Percentiles rank a stretch among this genome's conserved stretches.
phyloP scores from a whole-genome alignment of 2,797 vertebrate species.

The Acanthurus leucopareius region DNA sequence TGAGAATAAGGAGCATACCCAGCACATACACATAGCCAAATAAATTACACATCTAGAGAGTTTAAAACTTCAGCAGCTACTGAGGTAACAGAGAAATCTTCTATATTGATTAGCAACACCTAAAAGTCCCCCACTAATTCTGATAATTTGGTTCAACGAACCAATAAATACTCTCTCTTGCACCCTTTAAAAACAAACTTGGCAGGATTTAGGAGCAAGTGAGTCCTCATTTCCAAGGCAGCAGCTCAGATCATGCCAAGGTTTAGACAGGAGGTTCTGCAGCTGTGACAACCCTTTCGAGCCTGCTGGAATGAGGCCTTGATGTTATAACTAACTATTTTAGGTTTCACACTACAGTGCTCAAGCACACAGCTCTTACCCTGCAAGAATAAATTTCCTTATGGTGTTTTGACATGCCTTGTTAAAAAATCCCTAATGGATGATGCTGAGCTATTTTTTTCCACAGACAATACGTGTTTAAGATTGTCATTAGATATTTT shows the following conservation, averaged over 20 bases:
- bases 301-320: no score
- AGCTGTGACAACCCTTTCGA: no score
- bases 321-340: no score
- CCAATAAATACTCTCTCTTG: neutral
- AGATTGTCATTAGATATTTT: neutral
- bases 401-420: neutral
- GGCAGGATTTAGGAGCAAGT: neutral
- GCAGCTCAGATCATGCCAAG: neutral
- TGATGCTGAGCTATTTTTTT: no score
- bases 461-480: neutral
- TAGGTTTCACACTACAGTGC: neutral
- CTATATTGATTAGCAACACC: neutral
- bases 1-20: neutral
- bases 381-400: neutral
- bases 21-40: neutral
- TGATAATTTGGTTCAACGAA: neutral
- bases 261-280: neutral
- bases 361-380: neutral
- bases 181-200: neutral
- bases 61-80: neutral
- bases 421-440: neutral
- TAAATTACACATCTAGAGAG: neutral
- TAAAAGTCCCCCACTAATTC: neutral
- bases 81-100: neutral
- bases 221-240: neutral